Evolutionary conservation across 2,888 invertebrate species (phyloP).

Genomic region (Artemia sinica): DNA sequence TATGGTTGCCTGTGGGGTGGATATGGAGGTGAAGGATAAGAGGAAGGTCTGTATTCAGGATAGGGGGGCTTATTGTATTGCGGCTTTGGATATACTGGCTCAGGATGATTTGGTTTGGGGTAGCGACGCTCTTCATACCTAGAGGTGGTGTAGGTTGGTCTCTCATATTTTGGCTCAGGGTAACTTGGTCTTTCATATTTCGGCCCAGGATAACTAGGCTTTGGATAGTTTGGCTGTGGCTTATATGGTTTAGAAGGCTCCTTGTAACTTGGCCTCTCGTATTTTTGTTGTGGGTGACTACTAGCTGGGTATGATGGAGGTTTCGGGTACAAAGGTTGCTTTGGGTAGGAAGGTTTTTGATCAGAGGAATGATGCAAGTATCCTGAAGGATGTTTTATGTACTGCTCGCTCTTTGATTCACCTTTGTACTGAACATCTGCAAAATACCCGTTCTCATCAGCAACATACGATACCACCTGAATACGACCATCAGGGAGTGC

Average conservation of each 20-base stretch:
- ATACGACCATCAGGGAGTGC: not conserved
- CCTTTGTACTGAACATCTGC: not conserved
- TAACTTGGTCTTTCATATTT: not conserved
- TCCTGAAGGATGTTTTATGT: not conserved
- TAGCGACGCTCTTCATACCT: not conserved
- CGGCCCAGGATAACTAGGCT: not conserved
- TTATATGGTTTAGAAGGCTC: conserved; percentile 2
- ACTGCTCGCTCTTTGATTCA: not conserved
- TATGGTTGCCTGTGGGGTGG: not conserved
- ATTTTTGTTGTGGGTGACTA: not conserved
- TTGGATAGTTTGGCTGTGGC: not conserved
- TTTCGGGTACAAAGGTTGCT: not conserved
- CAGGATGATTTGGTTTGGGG: not conserved
- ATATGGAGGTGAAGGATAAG: not conserved
- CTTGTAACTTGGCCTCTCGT: not conserved
- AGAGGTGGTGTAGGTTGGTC: not conserved
- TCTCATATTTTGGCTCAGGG: not conserved
- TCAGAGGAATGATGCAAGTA: no score
- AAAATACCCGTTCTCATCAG: conserved; percentile 1
- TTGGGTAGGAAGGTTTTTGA: not conserved
- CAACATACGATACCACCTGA: conserved; percentile 7
- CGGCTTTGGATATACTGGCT: conserved; percentile 1
- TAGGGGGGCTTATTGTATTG: not conserved
- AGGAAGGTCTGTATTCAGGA: not conserved
- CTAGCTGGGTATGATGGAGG: not conserved